Conservation (phyloP, 2,113 vertebrate species). For the Calidris pugnax region DNA sequence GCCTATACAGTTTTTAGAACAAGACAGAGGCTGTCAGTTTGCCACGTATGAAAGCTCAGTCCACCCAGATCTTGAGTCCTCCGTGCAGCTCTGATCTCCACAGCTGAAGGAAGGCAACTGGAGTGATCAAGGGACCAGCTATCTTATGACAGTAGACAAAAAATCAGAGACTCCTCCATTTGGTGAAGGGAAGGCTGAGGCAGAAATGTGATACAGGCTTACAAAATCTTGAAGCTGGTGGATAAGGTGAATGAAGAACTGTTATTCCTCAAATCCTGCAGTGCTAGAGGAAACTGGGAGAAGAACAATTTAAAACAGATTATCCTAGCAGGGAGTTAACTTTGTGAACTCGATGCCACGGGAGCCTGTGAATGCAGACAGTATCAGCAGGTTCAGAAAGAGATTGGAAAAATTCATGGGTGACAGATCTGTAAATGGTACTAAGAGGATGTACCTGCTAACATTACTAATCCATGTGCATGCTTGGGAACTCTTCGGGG, state of each 20-base stretch:
- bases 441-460: neutral
- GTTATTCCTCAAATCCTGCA: slow-evolving; percentile 19
- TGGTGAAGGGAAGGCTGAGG: slow-evolving; percentile 7
- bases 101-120: neutral
- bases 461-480: neutral
- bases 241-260: slow-evolving; percentile 20
- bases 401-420: neutral
- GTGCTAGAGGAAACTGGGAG: neutral
- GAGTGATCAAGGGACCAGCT: neutral
- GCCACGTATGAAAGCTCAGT: neutral
- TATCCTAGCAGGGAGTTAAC: neutral
- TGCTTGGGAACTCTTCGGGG: neutral
- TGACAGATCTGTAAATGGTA: neutral
- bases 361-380: neutral
- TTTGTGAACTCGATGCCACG: slow-evolving; percentile 38
- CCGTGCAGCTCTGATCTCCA: neutral
- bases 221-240: slow-evolving; percentile 7
- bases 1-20: slow-evolving; percentile 4
- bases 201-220: slow-evolving; percentile 5
- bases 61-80: neutral
- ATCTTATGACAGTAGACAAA: neutral
- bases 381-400: slow-evolving; percentile 19
- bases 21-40: slow-evolving; percentile 28
- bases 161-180: neutral
- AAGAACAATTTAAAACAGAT: slow-evolving; percentile 50